Conservation (phyloP, 1,140 invertebrate genomes). For the Maconellicoccus hirsutus region DNA sequence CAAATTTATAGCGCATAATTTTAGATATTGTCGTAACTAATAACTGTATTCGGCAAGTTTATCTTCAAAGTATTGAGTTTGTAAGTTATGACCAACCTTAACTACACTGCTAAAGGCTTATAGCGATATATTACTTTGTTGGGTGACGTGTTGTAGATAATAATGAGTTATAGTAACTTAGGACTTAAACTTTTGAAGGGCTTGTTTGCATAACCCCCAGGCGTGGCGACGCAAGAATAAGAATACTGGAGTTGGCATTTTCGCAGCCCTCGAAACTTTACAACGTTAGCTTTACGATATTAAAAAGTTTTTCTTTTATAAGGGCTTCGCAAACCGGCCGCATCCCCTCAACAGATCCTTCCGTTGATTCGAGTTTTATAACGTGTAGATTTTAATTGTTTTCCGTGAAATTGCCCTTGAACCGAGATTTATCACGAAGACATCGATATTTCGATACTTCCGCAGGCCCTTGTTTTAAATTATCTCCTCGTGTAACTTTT, state of each 20-base stretch:
- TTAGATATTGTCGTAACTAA: slow-evolving; percentile 20
- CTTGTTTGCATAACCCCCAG: slow-evolving; percentile 18
- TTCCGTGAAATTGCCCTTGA: too few species aligned
- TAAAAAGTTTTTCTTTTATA: slow-evolving; percentile 16
- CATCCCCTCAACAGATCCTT: too few species aligned
- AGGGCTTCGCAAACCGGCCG: slow-evolving; percentile 7
- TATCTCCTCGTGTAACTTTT: too few species aligned
- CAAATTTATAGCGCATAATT: slow-evolving; percentile 19
- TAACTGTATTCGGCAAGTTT: slow-evolving; percentile 22
- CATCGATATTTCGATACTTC: too few species aligned
- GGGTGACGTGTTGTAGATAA: slow-evolving; percentile 19
- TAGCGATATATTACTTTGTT: slow-evolving; percentile 21
- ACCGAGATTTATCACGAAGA: too few species aligned
- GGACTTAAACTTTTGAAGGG: slow-evolving; percentile 22
- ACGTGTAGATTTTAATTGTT: too few species aligned
- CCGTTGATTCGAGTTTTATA: too few species aligned
- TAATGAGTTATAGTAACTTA: slow-evolving; percentile 22
- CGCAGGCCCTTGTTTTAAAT: too few species aligned
- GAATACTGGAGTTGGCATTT: slow-evolving; percentile 21
- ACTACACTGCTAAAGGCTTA: slow-evolving; percentile 22
- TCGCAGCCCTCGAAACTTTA: neutral
- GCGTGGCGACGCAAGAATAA: slow-evolving; percentile 20
- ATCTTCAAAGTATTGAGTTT: slow-evolving; percentile 22
- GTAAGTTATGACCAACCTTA: slow-evolving; percentile 22
- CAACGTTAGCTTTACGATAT: slow-evolving; percentile 18